Evolutionary conservation across 2,888 invertebrate species (phyloP), one percentile per base, ranked within the genome.

Genomic region (Malachius bipustulatus): DNA sequence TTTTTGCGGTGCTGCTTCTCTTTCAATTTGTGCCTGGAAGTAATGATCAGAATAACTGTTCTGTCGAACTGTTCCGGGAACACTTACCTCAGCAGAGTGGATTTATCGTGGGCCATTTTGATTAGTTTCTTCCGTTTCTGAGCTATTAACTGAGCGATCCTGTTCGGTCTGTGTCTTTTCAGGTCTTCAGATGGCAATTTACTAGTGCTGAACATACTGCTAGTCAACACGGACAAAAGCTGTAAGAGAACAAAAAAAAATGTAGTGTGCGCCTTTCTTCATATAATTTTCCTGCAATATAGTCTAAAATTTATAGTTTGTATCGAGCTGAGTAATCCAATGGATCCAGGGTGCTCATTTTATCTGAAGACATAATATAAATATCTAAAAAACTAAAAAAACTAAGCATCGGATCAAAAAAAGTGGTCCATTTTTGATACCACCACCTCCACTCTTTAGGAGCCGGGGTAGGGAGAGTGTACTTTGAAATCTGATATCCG

Each of bases 61-160:
- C 14, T 14, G 9, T 8, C 12, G 13, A 9, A 13, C 14, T 11
- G n/a, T n/a, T n/a, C n/a, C n/a, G n/a, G 8, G 11, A 39, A 26
- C 15, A 32, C 40, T 33, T 45, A 56, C 57, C 51, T 54, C 39
- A 49, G 49, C 2, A 60, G 52, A 42, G 62, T 49, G 30, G 67
- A 65, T 55, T 76, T 78, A 40, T 65, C 57, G 32, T 69, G 70
- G 4, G 80, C 75, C 47, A 75, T 60, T 40, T 75, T 73, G 32
- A 73, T 64, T 26, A 79, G 63, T 36, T 78, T 76, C 30, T 74
- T 70, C 32, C 80, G 71, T 36, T 82, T 77, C 42, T 79, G 75
- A 2, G 80, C 77, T 36, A 83, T 81, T 32, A 83, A 60, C 44
- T 78, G 76, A 12, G 80, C 77, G 49, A 83, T 73, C 41, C 80